A percentile compares a stretch with the other conserved stretches of the same genome.
Evolutionary conservation across 2,888 invertebrate species (phyloP).

Genomic region (Himalopsyche tibetana): DNA sequence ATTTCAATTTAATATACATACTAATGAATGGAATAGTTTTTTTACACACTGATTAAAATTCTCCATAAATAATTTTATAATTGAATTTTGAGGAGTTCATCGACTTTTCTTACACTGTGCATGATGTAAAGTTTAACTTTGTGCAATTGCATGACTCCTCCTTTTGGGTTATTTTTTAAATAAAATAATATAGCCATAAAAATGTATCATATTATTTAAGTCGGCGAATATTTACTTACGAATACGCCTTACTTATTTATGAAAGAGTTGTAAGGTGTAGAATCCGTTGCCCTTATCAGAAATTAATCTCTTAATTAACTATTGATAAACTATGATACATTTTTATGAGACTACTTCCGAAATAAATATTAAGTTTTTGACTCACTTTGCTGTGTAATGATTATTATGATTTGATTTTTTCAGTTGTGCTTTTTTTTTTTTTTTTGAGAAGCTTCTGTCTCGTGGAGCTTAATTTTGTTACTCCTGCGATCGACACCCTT

Average conservation of each 20-base stretch:
- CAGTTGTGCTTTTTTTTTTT: conserved; percentile 56
- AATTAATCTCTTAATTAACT: too few relatives aligned
- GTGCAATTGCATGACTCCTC: conserved; percentile 61
- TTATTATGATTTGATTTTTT: conserved; percentile 57
- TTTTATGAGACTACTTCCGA: conserved; percentile 1
- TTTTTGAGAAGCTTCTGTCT: conserved; percentile 38
- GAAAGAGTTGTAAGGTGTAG: too few relatives aligned
- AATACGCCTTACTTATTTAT: too few relatives aligned
- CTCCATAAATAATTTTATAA: conserved; percentile 5
- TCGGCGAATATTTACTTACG: neutral
- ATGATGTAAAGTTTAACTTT: conserved; percentile 61
- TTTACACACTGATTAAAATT: conserved; percentile 26
- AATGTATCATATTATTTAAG: neutral
- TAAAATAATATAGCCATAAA: conserved; percentile 32
- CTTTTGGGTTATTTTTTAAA: conserved; percentile 56
- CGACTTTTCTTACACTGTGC: conserved; percentile 49
- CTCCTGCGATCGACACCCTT: conserved; percentile 3
- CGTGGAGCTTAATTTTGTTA: conserved; percentile 28
- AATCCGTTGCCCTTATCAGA: too few relatives aligned
- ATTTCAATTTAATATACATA: neutral
- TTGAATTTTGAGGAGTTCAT: conserved; percentile 29
- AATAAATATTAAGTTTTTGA: conserved; percentile 59
- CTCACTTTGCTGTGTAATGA: conserved; percentile 59
- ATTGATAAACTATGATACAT: neutral
- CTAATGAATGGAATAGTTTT: conserved; percentile 50